These are phyloP conservation scores for Clarias batrachus DNA, from an alignment of 2,113 vertebrate genomes.

Conservation along the genomic window DNA sequence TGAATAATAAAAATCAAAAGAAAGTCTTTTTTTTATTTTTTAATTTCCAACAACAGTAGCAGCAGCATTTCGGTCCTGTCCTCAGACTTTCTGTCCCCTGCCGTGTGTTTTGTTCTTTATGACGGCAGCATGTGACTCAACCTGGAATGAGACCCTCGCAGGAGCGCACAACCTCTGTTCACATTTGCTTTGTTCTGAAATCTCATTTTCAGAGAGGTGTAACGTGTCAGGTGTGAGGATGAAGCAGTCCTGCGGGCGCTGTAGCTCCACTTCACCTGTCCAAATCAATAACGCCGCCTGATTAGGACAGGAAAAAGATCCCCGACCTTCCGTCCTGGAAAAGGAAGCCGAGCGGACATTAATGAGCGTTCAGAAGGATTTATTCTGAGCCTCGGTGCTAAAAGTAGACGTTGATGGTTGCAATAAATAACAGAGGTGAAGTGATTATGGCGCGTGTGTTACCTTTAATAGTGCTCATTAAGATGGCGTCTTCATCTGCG, in stretches of 20 bases:
- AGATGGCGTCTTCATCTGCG: conserved; percentile 58
- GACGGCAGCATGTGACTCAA: conserved; percentile 1
- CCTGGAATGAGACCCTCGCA: conserved; percentile 8
- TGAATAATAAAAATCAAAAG: neutral
- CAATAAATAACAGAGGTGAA: conserved; percentile 68
- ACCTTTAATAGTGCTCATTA: conserved; percentile 72
- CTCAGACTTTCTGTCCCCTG: neutral
- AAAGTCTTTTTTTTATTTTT: neutral
- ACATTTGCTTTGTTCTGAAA: conserved; percentile 37
- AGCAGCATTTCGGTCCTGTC: no score
- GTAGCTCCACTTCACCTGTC: conserved; percentile 41
- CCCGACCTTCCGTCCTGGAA: conserved; percentile 46
- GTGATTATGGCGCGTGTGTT: conserved; percentile 63
- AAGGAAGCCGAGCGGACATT: conserved; percentile 58
- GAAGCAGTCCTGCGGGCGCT: conserved; percentile 33
- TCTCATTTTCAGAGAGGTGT: conserved; percentile 30
- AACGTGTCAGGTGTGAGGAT: conserved; percentile 40
- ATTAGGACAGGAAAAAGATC: conserved; percentile 45
- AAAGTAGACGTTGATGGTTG: conserved; percentile 66
- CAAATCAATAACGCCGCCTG: conserved; percentile 40
- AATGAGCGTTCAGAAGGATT: conserved; percentile 55
- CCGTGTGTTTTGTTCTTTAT: neutral
- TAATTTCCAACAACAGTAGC: no score
- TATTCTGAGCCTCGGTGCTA: conserved; percentile 55
- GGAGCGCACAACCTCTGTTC: conserved; percentile 1